Base-by-base conservation (phyloP, 2,797 vertebrate species). In the Chanos chanos region DNA sequence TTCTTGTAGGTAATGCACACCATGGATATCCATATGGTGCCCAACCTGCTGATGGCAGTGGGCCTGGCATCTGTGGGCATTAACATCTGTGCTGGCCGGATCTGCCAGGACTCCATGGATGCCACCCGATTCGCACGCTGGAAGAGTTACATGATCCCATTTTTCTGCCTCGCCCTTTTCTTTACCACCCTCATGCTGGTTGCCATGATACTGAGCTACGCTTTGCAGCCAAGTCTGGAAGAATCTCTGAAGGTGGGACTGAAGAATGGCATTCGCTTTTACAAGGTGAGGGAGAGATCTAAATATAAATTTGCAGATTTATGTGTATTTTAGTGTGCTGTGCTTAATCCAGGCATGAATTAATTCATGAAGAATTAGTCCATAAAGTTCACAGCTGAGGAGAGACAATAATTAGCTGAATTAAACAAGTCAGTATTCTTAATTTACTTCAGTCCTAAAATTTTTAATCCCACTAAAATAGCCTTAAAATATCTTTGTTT, bases 51-150 rank as follows among this genome's bases (percentile, higher is more conserved):
- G 77, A 95, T 99, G 54, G 54, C 90, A 68, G 85, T 96, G 74
- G 97, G 96, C 48, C 69, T 94, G 70, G 87, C 94, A 66, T 91
- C 92, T 67, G 94, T 95, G 37, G 89, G 87, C 64, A 92, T 93
- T 77, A 98, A 98, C 74, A 90, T 91, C 74, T 85, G 94, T 41
- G 92, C 94, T 9, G 92, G 90, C 45, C 94, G 94, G 66, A 89
- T 96, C 71, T 97, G 97, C 85, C 95, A 97, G 0, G 97, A 99
- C 59, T 94, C 96, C 15, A 78, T 99, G 89, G 95, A 99, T 57
- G 83, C 90, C 0, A 64, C 81, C 34, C 94, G 94, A 60, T 97
- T 94, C 66, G 88, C 86, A 24, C 94, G 88, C 73, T 99, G 97
- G 97, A 97, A 92, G 77, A 81, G 89, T 45, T 68, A 92, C 77